A percentile compares a stretch with the other conserved stretches of the same genome.
Evolutionary conservation across 2,888 invertebrate genomes (phyloP).

Genomic region (Chrysolina americana): DNA sequence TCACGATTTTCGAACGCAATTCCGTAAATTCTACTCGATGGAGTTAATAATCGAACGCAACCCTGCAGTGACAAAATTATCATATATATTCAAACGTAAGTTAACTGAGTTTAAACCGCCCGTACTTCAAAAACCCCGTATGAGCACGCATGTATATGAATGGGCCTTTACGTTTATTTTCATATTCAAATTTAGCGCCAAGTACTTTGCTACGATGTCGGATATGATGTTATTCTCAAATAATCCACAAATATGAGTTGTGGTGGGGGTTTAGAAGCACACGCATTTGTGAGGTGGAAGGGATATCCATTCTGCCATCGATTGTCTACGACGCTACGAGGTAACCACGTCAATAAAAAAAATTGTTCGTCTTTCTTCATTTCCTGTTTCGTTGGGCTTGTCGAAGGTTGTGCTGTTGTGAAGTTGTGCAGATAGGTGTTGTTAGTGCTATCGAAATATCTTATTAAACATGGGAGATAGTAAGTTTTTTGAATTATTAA

Average conservation of each 20-base stretch:
- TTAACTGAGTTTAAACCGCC: too few species aligned
- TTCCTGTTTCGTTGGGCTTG: not conserved
- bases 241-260: not conserved
- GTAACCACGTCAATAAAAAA: slow-evolving; percentile 2
- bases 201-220: not conserved
- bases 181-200: not conserved
- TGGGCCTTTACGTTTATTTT: too few species aligned
- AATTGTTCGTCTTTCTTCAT: not conserved
- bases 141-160: too few species aligned
- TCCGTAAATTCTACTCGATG: too few species aligned
- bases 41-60: too few species aligned
- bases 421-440: not conserved
- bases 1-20: too few species aligned
- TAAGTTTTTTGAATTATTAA: slow-evolving; percentile 29
- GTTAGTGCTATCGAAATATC: not conserved
- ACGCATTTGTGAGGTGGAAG: too few species aligned
- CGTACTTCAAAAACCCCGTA: too few species aligned
- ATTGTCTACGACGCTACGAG: slow-evolving; percentile 6
- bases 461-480: slow-evolving; percentile 39
- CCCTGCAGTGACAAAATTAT: too few species aligned
- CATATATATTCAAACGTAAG: too few species aligned
- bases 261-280: not conserved
- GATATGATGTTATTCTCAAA: not conserved
- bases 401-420: not conserved
- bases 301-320: not conserved